These are phyloP conservation scores for Clytia hemisphaerica DNA, from an alignment of 30 jellyfish, hydroid and myxozoan genomes.

Conservation along the genomic window DNA sequence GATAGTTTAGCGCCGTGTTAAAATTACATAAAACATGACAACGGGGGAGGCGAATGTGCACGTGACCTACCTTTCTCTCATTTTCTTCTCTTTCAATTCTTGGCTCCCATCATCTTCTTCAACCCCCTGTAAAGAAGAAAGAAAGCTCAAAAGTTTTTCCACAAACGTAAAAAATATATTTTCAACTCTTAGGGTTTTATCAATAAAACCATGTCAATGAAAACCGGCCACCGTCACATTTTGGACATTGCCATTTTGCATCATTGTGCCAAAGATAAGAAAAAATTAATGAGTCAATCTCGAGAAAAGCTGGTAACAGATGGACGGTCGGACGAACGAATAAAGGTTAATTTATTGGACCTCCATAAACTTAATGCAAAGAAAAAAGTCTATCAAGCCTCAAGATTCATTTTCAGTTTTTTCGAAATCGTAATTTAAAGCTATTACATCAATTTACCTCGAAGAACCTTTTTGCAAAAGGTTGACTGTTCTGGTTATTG, in stretches of 20 bases:
- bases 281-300: too few relatives aligned
- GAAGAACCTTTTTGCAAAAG: constrained; percentile 87
- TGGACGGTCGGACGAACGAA: too few relatives aligned
- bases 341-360: too few relatives aligned
- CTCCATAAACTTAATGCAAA: too few relatives aligned
- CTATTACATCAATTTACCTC: constrained; percentile 34
- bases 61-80: constrained; percentile 96
- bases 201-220: too few relatives aligned
- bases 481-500: constrained; percentile 41
- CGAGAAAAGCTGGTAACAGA: too few relatives aligned
- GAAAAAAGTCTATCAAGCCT: too few relatives aligned
- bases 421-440: not conserved
- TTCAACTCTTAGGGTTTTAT: too few relatives aligned
- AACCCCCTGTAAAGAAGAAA: constrained; percentile 52
- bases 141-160: not conserved
- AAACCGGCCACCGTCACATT: too few relatives aligned
- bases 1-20: not conserved
- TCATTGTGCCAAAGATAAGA: too few relatives aligned
- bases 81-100: constrained; percentile 88
- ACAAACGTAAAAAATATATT: not conserved
- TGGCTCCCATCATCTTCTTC: constrained; percentile 68
- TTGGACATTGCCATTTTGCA: too few relatives aligned
- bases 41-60: not conserved
- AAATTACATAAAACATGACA: not conserved
- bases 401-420: too few relatives aligned